These are phyloP conservation scores for Emydura subglobosa DNA, from an alignment of 2,113 vertebrate genomes.

Conservation along the genomic window DNA sequence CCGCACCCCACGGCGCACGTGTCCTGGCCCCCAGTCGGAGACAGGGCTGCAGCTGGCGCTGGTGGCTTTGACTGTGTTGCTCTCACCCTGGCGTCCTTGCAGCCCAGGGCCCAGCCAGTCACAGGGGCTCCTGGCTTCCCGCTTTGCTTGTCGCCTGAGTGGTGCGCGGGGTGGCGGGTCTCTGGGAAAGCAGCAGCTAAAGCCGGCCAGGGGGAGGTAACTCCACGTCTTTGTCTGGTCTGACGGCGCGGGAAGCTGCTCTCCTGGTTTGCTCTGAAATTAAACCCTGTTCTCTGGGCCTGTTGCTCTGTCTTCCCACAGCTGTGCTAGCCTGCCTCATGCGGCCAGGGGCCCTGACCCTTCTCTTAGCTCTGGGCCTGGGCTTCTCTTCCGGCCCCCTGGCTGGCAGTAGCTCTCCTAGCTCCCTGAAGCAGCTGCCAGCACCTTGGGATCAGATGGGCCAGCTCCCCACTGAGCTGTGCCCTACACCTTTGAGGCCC, in stretches of 20 bases:
- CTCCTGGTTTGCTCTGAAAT: neutral
- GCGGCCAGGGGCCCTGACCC: neutral
- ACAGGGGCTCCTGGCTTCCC: neutral
- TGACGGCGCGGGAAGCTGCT: fast-evolving
- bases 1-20: no score
- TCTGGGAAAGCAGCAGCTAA: neutral
- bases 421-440: neutral
- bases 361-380: neutral
- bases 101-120: neutral
- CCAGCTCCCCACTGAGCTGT: neutral
- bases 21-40: no score
- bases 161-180: neutral
- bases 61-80: no score
- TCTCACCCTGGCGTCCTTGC: neutral
- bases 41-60: neutral
- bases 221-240: neutral
- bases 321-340: neutral
- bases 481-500: neutral
- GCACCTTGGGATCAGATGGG: neutral
- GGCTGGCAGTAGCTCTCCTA: neutral
- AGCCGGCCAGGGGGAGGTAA: neutral
- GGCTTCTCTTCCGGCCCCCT: neutral
- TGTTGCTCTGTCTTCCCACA: neutral
- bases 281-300: neutral
- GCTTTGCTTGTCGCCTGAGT: neutral